Percentiles rank a stretch among this genome's conserved stretches.
Evolutionary conservation across 2,113 vertebrate genomes (phyloP).

Genomic region (Isichthys henryi): DNA sequence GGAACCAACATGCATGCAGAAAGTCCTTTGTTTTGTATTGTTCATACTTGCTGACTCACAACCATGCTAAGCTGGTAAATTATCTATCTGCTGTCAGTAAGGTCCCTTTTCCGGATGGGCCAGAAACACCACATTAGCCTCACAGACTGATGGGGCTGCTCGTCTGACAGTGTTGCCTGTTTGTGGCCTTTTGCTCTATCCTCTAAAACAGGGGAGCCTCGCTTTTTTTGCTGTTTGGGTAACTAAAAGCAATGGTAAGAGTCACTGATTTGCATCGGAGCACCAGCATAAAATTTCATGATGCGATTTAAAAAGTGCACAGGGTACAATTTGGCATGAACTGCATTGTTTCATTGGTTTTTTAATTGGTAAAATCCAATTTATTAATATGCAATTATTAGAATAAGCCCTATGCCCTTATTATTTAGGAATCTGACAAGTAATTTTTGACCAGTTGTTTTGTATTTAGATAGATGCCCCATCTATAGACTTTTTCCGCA

Average conservation of each 20-base stretch:
- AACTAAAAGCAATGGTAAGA: not conserved
- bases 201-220: not conserved
- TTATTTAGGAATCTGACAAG: not conserved
- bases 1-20: not conserved
- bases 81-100: not conserved
- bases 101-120: not conserved
- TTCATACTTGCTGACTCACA: not conserved
- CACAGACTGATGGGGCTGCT: not conserved
- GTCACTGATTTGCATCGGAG: not conserved
- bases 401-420: not conserved
- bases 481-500: not conserved
- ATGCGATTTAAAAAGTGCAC: not conserved
- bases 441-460: not conserved
- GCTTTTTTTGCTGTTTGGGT: not conserved
- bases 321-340: not conserved
- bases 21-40: not conserved
- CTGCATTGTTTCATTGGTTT: not conserved
- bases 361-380: not conserved
- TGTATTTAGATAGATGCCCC: not conserved
- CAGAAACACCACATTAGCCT: not conserved
- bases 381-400: not conserved
- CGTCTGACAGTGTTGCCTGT: not conserved
- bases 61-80: not conserved
- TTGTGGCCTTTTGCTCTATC: not conserved
- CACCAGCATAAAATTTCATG: not conserved